A percentile compares a stretch with the other conserved stretches of the same genome.
Conservation (phyloP, 2,113 vertebrate genomes). For the Octodon degus region DNA sequence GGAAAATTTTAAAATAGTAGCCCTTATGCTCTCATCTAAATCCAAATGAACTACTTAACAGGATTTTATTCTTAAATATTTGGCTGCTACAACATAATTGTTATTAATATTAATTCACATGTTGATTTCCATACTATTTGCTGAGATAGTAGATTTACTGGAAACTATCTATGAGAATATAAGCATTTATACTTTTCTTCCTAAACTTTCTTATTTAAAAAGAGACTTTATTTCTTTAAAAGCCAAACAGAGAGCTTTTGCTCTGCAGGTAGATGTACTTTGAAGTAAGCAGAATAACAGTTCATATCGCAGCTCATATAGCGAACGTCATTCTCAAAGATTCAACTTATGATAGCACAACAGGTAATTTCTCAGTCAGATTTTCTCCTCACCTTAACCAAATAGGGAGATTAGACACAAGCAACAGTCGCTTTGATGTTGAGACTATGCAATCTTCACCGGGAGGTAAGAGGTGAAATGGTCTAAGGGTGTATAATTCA, state of each 20-base stretch:
- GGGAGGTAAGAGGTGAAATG: conserved; percentile 68
- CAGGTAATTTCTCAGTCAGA: conserved; percentile 68
- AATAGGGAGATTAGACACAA: conserved; percentile 63
- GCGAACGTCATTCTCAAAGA: conserved; percentile 52
- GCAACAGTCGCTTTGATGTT: conserved; percentile 51
- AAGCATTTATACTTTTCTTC: neutral
- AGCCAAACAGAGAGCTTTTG: conserved; percentile 34
- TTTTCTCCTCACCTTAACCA: neutral
- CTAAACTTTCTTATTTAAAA: conserved; percentile 10
- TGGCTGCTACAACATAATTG: neutral
- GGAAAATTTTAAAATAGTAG: conserved; percentile 13
- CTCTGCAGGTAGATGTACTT: conserved; percentile 23
- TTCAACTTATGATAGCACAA: conserved; percentile 52
- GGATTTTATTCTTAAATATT: conserved; percentile 33
- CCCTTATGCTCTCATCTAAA: conserved; percentile 22
- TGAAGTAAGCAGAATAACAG: conserved; percentile 20
- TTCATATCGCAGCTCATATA: neutral
- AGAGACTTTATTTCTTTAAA: conserved; percentile 41
- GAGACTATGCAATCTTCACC: conserved; percentile 52
- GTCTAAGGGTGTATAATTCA: conserved; percentile 49
- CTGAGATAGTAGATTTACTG: neutral
- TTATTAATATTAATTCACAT: conserved; percentile 26
- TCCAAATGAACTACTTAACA: neutral
- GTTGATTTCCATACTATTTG: neutral
- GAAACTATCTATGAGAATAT: neutral